Conservation (phyloP, 2,888 invertebrate genomes). For the Harpalus rufipes region DNA sequence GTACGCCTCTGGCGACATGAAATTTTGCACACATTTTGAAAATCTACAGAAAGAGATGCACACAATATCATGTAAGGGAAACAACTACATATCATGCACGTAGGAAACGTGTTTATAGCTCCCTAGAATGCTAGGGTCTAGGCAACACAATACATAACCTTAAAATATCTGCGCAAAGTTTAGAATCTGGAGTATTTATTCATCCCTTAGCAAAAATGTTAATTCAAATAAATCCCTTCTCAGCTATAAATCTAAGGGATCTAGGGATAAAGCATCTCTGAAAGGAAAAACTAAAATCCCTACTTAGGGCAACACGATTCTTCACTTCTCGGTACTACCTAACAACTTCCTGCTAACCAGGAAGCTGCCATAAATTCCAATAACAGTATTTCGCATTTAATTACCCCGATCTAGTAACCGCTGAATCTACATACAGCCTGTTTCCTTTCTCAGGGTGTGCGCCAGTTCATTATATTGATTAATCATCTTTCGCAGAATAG, state of each 20-base stretch:
- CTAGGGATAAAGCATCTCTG: slow-evolving; percentile 16
- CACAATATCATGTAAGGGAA: no score
- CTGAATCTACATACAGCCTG: slow-evolving; percentile 32
- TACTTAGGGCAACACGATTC: slow-evolving; percentile 47
- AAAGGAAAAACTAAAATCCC: slow-evolving; percentile 45
- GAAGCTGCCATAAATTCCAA: slow-evolving; percentile 56
- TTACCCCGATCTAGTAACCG: slow-evolving; percentile 41
- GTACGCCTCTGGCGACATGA: no score
- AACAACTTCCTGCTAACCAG: slow-evolving; percentile 21
- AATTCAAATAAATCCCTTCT: slow-evolving; percentile 39
- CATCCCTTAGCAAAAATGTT: slow-evolving; percentile 17
- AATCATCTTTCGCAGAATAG: slow-evolving; percentile 22
- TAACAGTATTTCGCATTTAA: slow-evolving; percentile 60
- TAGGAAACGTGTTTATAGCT: no score
- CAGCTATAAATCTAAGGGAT: slow-evolving; percentile 21
- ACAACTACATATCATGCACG: no score
- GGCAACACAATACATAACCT: no score
- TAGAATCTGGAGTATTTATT: not conserved
- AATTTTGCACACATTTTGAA: no score
- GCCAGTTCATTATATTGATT: slow-evolving; percentile 59
- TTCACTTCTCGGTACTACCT: slow-evolving; percentile 19
- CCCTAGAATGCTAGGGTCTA: no score
- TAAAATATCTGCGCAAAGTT: not conserved
- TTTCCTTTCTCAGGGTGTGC: not conserved
- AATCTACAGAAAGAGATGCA: no score